Base-by-base conservation (phyloP, 2,113 vertebrate species). In the Mus spicilegus region DNA sequence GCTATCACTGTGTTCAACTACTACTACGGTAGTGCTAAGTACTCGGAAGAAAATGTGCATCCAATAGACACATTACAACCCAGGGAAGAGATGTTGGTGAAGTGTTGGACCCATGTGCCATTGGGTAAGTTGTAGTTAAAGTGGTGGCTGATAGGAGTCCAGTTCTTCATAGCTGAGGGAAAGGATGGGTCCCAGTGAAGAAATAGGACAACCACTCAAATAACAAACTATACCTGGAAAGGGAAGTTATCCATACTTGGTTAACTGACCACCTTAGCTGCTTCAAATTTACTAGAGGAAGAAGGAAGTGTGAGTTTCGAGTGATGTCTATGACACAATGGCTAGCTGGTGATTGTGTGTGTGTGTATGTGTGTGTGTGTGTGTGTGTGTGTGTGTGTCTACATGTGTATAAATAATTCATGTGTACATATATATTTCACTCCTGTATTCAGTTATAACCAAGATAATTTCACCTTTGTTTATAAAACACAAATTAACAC, bases 391-490 rank as follows among this genome's bases (percentile, higher is more conserved):
- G 20, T 51, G 42, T 82, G 54, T n/a, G 36, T 56, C 3, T 73
- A 22, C 39, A 20, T 7, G 2, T 61, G 36, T 12, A 36, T n/a
- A 7, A 13, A 10, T 39, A 39, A 58, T 58, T 58, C 14, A 20
- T 42, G 10, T 61, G 22, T n/a, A n/a, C 12, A 39, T 39, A 86
- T 19, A 33, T 54, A 10, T 70, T 46, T 92, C 56, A 87, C 82
- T 93, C 22, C n/a, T 91, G 12, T 73, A 11, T 91, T 39, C 10
- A 93, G 63, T 61, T 93, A 70, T 85, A 51, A 42, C 81, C 42
- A 89, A 84, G 94, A 90, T 78, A 67, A 96, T 70, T 51, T 33
- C 36, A 86, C 80, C n/a, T 72, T 46, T 89, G 69, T 91, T 63
- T 61, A 33, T 94, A n/a, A 13, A 95, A 91, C 17, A 75, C 49